These are phyloP conservation scores for Apoda limacodes DNA, from an alignment of 2,888 invertebrate genomes.

Conservation along the genomic window DNA sequence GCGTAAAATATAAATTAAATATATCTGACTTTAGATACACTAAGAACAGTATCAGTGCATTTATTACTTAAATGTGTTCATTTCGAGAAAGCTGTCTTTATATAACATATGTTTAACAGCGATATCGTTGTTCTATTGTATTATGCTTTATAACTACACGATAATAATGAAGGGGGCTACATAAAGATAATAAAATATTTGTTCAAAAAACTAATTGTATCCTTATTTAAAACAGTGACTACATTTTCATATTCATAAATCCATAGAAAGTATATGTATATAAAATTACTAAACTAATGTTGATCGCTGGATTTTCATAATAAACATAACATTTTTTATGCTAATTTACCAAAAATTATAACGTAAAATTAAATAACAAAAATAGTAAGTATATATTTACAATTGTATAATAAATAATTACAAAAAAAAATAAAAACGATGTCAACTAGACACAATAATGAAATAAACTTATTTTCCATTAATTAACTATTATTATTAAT, in stretches of 20 bases:
- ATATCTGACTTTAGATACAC: too few relatives aligned
- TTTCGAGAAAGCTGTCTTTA: too few relatives aligned
- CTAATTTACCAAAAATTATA: constrained; percentile 19
- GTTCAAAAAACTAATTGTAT: constrained; percentile 52
- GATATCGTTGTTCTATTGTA: constrained; percentile 24
- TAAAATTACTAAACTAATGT: too few relatives aligned
- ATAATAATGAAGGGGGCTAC: constrained; percentile 32
- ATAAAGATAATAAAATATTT: constrained; percentile 45
- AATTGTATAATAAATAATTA: constrained; percentile 66
- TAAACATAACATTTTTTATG: constrained; percentile 3
- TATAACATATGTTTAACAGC: too few relatives aligned
- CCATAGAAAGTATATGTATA: constrained; percentile 27
- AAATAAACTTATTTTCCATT: too few relatives aligned
- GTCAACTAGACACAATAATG: too few relatives aligned
- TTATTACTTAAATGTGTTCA: too few relatives aligned
- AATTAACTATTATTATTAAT: too few relatives aligned
- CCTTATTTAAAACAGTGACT: constrained; percentile 56
- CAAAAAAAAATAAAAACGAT: constrained; percentile 34
- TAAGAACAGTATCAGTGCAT: too few relatives aligned
- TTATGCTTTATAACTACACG: constrained; percentile 24
- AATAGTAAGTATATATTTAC: constrained; percentile 50
- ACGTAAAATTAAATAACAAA: constrained; percentile 69
- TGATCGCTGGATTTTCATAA: too few relatives aligned
- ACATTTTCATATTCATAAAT: constrained; percentile 48
- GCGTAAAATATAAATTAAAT: too few relatives aligned